phyloP scores from a whole-genome alignment of 2,888 invertebrate genomes.

The Tyria jacobaeae region DNA sequence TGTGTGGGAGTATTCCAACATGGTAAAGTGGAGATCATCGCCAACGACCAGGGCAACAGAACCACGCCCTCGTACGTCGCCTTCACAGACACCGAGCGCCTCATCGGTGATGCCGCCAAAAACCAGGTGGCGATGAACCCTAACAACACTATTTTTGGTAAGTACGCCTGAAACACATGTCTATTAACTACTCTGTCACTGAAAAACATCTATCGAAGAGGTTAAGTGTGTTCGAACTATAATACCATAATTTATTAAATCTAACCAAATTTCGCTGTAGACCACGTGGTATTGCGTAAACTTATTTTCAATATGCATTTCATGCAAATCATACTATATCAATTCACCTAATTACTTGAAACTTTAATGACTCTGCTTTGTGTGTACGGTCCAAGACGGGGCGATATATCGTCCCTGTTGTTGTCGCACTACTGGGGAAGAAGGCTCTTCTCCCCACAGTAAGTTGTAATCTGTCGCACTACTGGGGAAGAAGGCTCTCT shows the following conservation, averaged over 20 bases:
- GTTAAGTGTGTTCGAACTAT: neutral
- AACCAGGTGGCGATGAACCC: slow-evolving; percentile 96
- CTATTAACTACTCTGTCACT: neutral
- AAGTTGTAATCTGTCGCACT: too few species aligned
- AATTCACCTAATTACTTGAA: too few species aligned
- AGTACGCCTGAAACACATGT: slow-evolving; percentile 54
- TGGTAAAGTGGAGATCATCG: slow-evolving; percentile 96
- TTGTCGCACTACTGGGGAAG: too few species aligned
- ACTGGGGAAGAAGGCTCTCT: too few species aligned
- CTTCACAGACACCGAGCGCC: slow-evolving; percentile 93
- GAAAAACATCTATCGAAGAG: neutral
- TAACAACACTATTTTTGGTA: slow-evolving; percentile 94
- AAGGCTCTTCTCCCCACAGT: too few species aligned
- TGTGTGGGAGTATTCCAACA: slow-evolving; percentile 97
- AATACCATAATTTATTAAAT: too few species aligned
- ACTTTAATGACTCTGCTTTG: too few species aligned
- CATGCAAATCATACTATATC: neutral
- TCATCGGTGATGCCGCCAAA: slow-evolving; percentile 94
- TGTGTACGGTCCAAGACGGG: too few species aligned
- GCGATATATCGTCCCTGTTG: too few species aligned
- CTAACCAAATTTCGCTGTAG: too few species aligned
- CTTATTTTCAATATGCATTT: neutral
- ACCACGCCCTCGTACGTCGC: slow-evolving; percentile 95
- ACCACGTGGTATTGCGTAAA: too few species aligned
- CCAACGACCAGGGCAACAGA: slow-evolving; percentile 96